Evolutionary conservation across 1,140 invertebrate species (phyloP), one percentile per base, ranked within the genome.

Genomic region (Chrysoperla carnea): DNA sequence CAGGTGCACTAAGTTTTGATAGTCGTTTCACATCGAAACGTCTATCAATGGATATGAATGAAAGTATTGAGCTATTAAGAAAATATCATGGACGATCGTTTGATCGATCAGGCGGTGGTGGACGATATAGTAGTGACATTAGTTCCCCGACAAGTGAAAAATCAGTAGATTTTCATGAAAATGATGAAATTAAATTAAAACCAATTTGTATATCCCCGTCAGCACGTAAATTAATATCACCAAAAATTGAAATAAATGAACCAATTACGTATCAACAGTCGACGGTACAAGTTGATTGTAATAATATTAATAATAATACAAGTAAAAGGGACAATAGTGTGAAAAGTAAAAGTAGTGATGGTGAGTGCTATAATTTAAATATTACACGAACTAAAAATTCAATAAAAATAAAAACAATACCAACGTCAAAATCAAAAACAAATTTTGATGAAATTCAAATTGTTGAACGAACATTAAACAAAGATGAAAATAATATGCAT

Each of bases 1-100:
- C 50, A 6, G 52, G 52, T 14, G 55, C 53, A n/a, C 47, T 55
- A 9, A 61, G 59, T 46, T 61, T 61, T 45, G 59, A 61, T 42
- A 56, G 59, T 29, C 52, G 56, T 15, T 54, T 33, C 8, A 9
- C 31, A 33, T 9, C 8, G 4, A 33, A 33, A 11, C 57, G 57
- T 39, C 39, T 56, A 4, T 59, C 57, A 8, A 55, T 58, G 37
- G 59, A 61, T 43, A 49, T 50, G 37, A 52, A 56, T 11, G 52
- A 56, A 41, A 57, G 57, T 45, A 46, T 57, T 27, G 59, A 61
- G 40, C 57, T 9, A 2, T 12, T 33, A 33, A 33, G 31, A 33
- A 33, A 33, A 33, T 33, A 11, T 12, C 31, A 33, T 33, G 31
- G 31, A 6, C 8, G n/a, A 12, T 33, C 31, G 2, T 12, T 33